A percentile compares a stretch with the other conserved stretches of the same genome.
phyloP scores from a whole-genome alignment of 2,113 vertebrate genomes.

The Heloderma charlesbogerti region DNA sequence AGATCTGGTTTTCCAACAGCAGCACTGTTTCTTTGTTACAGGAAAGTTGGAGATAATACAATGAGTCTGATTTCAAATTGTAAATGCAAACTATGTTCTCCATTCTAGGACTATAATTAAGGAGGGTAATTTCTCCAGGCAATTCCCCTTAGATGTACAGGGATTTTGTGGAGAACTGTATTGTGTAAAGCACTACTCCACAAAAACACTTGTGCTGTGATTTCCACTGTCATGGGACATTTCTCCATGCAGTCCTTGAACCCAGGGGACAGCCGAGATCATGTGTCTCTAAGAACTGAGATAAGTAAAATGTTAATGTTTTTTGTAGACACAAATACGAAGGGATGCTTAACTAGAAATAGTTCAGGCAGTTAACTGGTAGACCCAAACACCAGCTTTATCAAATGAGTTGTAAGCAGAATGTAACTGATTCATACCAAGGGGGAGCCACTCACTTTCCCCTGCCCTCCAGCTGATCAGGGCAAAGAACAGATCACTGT shows the following conservation, averaged over 20 bases:
- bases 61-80: background rate
- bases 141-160: background rate
- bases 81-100: background rate
- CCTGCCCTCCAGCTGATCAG: too few relatives aligned
- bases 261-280: background rate
- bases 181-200: too few relatives aligned
- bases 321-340: background rate
- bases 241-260: background rate
- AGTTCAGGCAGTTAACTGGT: background rate
- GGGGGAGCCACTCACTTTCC: too few relatives aligned
- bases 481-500: too few relatives aligned
- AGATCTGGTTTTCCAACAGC: background rate
- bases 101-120: background rate
- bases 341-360: background rate
- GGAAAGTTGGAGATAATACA: background rate
- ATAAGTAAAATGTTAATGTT: background rate
- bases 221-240: background rate
- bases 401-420: background rate
- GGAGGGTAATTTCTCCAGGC: background rate
- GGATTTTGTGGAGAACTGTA: background rate
- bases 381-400: background rate
- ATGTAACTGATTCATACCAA: too few relatives aligned
- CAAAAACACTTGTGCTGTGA: background rate
- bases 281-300: background rate
- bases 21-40: background rate